Evolutionary conservation across 2,113 vertebrate genomes (phyloP).

Genomic region (Marmota flaviventris): DNA sequence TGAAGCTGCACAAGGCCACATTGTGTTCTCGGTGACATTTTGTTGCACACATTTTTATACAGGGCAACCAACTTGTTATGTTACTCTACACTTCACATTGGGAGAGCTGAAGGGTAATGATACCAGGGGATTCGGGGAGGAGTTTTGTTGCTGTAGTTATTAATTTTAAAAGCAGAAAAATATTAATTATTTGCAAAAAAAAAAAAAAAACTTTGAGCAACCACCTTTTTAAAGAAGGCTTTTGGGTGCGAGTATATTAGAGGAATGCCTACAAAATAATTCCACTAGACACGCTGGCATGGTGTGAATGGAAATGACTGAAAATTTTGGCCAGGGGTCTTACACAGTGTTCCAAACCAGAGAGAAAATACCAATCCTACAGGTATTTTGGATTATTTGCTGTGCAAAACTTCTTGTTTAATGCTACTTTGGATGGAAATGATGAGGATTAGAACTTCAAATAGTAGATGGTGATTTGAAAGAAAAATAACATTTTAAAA

Average conservation of each 20-base stretch:
- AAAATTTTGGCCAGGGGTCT: slow-evolving; percentile 66
- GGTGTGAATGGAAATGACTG: background rate
- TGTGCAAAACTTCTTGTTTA: slow-evolving; percentile 55
- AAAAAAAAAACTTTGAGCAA: slow-evolving; percentile 56
- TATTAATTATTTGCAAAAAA: slow-evolving; percentile 41
- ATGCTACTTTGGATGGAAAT: slow-evolving; percentile 75
- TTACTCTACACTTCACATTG: slow-evolving; percentile 80
- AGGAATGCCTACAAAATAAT: slow-evolving; percentile 55
- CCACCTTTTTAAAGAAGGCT: slow-evolving; percentile 64
- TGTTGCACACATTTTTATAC: slow-evolving; percentile 86
- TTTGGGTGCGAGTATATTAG: background rate
- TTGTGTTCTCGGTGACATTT: slow-evolving; percentile 92
- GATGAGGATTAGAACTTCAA: slow-evolving; percentile 75
- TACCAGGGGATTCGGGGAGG: background rate
- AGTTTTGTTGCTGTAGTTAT: slow-evolving; percentile 22
- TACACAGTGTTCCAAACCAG: slow-evolving; percentile 32
- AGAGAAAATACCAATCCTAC: slow-evolving; percentile 45
- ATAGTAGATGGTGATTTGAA: slow-evolving; percentile 54
- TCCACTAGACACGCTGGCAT: slow-evolving; percentile 39
- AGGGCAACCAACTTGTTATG: slow-evolving; percentile 86
- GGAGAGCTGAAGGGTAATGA: slow-evolving; percentile 52
- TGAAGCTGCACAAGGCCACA: slow-evolving; percentile 96
- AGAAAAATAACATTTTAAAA: slow-evolving; percentile 75
- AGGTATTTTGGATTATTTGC: background rate
- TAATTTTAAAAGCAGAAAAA: slow-evolving; percentile 73